Conservation (phyloP, 2,113 vertebrate genomes). For the Coptodon bakossiorum region DNA sequence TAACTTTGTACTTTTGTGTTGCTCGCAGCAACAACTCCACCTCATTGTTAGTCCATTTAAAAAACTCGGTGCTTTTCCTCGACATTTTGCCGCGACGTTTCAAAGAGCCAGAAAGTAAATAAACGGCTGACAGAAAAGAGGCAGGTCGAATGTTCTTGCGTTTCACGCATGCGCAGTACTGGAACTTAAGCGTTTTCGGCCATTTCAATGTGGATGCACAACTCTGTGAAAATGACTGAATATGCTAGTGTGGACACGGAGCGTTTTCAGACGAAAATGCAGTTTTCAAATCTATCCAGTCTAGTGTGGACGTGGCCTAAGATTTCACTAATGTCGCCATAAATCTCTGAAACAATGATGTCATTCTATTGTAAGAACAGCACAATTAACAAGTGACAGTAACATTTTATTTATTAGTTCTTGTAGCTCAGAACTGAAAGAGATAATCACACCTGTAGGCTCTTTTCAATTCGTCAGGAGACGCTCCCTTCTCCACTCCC, state of each 20-base stretch:
- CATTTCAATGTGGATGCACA: neutral
- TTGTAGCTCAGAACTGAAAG: neutral
- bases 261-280: accelerated
- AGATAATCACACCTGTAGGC: conserved; percentile 78
- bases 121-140: neutral
- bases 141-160: neutral
- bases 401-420: neutral
- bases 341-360: neutral
- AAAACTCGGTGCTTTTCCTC: neutral
- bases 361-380: neutral
- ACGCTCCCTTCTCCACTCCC: conserved; percentile 80
- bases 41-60: neutral
- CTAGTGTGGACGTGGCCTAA: neutral
- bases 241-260: neutral
- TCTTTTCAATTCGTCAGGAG: conserved; percentile 81
- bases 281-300: neutral
- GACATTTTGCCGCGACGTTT: neutral
- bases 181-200: accelerated
- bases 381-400: neutral
- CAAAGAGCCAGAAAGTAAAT: neutral
- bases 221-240: no score
- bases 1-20: no score
- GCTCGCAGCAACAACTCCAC: no score
- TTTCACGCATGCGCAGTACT: neutral
- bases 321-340: neutral